Evolutionary conservation across 2,888 invertebrate genomes (phyloP).

Genomic region (Pogonocherus hispidulus): DNA sequence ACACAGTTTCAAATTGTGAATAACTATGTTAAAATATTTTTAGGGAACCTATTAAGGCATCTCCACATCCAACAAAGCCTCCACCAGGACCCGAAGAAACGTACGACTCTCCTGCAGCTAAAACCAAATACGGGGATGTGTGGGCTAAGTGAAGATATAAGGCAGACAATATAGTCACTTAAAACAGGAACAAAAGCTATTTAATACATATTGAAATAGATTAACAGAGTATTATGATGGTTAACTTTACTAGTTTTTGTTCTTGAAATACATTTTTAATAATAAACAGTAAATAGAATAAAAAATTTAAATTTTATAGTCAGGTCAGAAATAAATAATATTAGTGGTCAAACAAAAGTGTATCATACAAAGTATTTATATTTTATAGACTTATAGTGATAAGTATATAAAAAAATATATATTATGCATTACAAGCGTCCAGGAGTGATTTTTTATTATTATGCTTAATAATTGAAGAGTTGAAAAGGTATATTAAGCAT

Average conservation of each 20-base stretch:
- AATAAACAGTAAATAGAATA: not conserved
- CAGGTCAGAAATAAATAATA: no score
- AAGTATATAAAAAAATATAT: not conserved
- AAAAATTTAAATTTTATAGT: not conserved
- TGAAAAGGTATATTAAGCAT: no score
- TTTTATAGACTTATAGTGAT: not conserved
- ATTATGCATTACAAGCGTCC: no score
- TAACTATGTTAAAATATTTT: not conserved
- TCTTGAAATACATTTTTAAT: not conserved
- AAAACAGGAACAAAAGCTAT: not conserved
- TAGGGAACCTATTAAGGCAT: constrained; percentile 37
- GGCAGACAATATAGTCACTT: not conserved
- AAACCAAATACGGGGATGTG: constrained; percentile 60
- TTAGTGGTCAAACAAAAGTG: not conserved
- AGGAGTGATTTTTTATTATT: no score
- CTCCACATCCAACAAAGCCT: constrained; percentile 37
- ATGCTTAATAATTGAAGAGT: no score
- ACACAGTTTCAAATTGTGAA: no score
- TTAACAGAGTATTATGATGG: not conserved
- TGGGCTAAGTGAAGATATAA: constrained; percentile 42
- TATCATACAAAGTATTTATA: not conserved
- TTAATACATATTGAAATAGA: no score
- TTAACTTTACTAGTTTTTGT: no score
- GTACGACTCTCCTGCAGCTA: constrained; percentile 35
- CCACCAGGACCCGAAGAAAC: constrained; percentile 18